A percentile compares a stretch with the other conserved stretches of the same genome.
phyloP scores from a whole-genome alignment of 2,113 vertebrate species.

The Myiozetetes cayanensis region DNA sequence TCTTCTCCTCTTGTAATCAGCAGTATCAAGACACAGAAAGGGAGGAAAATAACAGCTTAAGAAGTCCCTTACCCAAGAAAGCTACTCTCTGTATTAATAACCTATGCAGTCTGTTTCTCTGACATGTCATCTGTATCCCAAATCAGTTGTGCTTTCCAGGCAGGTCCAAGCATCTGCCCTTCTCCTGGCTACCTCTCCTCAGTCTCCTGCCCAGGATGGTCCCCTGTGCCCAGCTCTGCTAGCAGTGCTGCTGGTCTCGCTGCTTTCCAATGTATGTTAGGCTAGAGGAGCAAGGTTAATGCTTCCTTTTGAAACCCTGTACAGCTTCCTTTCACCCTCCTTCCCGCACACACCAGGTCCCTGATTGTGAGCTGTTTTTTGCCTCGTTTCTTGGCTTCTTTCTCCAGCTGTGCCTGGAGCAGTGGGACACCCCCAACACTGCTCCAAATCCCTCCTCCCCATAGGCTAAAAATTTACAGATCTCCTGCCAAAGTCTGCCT shows the following conservation, averaged over 20 bases:
- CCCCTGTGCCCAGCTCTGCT: rapidly evolving
- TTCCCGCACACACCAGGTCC: background rate
- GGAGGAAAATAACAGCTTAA: background rate
- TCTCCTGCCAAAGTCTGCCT: background rate
- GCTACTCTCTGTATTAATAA: background rate
- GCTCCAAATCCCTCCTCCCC: background rate
- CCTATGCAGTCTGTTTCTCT: background rate
- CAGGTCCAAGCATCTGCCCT: background rate
- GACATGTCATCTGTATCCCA: background rate
- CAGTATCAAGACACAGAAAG: background rate
- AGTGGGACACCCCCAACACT: background rate
- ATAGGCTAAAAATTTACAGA: background rate
- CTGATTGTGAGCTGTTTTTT: background rate
- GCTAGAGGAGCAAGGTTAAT: background rate
- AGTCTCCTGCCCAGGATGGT: background rate
- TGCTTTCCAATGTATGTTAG: background rate
- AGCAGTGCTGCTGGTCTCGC: background rate
- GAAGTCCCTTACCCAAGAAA: background rate
- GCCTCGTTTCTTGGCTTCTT: background rate
- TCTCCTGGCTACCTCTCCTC: background rate
- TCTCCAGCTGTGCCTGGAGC: background rate
- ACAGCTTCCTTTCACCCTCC: background rate
- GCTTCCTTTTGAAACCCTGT: background rate
- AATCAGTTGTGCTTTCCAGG: background rate
- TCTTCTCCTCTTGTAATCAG: background rate